Evolutionary conservation across 2,797 vertebrate species (phyloP).

Genomic region (Microchirus variegatus): DNA sequence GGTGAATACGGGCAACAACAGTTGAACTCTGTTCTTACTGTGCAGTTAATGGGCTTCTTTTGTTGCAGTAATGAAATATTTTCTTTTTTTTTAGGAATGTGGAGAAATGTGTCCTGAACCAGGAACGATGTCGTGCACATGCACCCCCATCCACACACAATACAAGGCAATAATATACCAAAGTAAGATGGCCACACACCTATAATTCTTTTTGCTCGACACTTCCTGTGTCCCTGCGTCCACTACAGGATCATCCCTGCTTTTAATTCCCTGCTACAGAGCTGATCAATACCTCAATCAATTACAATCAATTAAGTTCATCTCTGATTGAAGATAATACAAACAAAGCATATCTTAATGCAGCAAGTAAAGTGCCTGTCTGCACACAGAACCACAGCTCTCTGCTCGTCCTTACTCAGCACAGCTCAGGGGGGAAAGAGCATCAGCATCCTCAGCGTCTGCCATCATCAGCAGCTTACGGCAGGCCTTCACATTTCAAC

Average conservation of each 20-base stretch:
- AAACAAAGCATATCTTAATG: constrained; percentile 82
- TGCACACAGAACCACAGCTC: constrained; percentile 73
- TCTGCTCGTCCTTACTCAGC: constrained; percentile 70
- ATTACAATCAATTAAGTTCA: constrained; percentile 81
- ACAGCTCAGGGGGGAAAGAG: constrained; percentile 41
- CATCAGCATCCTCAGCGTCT: constrained; percentile 57
- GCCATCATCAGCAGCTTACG: constrained; percentile 47
- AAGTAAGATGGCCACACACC: constrained; percentile 28
- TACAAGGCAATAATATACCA: constrained; percentile 25
- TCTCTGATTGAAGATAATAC: constrained; percentile 77
- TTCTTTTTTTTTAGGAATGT: constrained; percentile 75
- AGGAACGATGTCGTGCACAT: constrained; percentile 46
- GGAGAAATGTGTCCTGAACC: constrained; percentile 73
- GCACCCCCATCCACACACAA: constrained; percentile 47
- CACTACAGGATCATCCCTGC: constrained; percentile 52
- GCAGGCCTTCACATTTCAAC: constrained; percentile 22
- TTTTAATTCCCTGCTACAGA: constrained; percentile 74
- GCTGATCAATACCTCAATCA: constrained; percentile 83
- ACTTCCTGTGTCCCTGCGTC: constrained; percentile 2
- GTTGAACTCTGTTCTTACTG: constrained; percentile 80
- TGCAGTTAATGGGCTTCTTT: constrained; percentile 85
- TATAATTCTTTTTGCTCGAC: neutral
- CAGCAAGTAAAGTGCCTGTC: constrained; percentile 75
- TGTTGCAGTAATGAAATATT: constrained; percentile 86
- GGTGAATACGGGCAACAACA: constrained; percentile 75